Evolutionary conservation across 2,888 invertebrate genomes (phyloP), one percentile per base, ranked within the genome.

Genomic region (Ormyrus labotus): DNA sequence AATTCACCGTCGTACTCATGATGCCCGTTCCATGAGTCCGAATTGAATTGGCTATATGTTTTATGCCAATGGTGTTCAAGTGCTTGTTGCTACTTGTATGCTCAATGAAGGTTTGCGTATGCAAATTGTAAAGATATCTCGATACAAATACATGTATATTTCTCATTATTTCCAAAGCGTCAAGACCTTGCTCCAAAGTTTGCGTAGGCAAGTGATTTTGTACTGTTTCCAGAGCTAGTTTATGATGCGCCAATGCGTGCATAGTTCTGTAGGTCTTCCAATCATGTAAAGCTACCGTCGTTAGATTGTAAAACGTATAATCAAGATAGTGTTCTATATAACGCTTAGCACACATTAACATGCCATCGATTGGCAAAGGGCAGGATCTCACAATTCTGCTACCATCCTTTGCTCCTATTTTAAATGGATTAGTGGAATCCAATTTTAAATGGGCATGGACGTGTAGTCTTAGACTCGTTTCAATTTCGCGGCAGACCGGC

Each of bases 231-330:
- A 99, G 91, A 81, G 94, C 93, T 86, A 97, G 95, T 89, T 98
- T 97, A 85, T 96, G 94, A 87, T 93, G 93, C 0, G 98, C 99
- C 90, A 99, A 93, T 88, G 96, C 95, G 81, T 98, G 94, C 99
- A 99, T 99, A 91, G 98, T 97, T 19, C 97, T 96, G 89, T 99
- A 99, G 0, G 98, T 98, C 90, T 96, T 96, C 98, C 99, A 99
- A 91, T 99, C 98, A 85, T 99, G 98, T 65, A 99, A 92, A 7
- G 99, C 98, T 51, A 99, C 98, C 1, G 99, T 98, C 0, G 99
- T 99, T 86, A 99, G 92, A 92, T 99, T 99, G 91, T 99, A 99
- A 91, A 99, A 99, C 89, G 96, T 98, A 84, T 94, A 95, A 87
- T 98, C 97, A 84, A 99, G 93, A 91, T 99, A 98, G 88, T 96